These are phyloP conservation scores for Cyprinella venusta DNA, from an alignment of 2,797 vertebrate species.

Conservation along the genomic window DNA sequence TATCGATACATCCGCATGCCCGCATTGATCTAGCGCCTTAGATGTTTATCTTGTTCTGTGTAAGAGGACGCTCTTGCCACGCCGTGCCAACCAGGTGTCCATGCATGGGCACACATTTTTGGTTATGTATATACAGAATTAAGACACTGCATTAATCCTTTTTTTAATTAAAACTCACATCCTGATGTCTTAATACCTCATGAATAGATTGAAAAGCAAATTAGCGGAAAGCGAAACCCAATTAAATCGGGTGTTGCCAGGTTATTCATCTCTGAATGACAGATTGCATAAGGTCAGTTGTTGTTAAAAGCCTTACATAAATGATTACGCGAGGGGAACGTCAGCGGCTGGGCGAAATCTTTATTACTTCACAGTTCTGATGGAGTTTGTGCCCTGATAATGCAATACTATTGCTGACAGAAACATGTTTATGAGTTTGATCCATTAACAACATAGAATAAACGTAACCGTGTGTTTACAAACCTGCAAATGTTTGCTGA, in stretches of 20 bases:
- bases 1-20: constrained; percentile 42
- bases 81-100: not conserved
- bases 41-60: constrained; percentile 33
- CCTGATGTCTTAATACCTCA: not conserved
- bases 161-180: not conserved
- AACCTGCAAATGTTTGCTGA: not conserved
- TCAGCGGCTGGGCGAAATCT: not conserved
- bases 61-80: constrained; percentile 1
- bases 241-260: not conserved
- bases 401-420: constrained; percentile 2
- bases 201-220: constrained; percentile 17
- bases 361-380: constrained; percentile 16
- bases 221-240: not conserved
- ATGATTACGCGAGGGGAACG: not conserved
- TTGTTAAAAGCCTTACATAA: constrained; percentile 36
- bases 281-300: constrained; percentile 30
- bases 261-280: constrained; percentile 18
- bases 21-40: constrained; percentile 10
- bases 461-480: not conserved
- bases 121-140: not conserved
- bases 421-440: not conserved
- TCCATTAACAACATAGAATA: not conserved
- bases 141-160: not conserved
- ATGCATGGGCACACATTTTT: not conserved
- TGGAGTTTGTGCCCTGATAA: not conserved